Conservation (phyloP, 2,888 invertebrate species). For the Stenodema calcarata region DNA sequence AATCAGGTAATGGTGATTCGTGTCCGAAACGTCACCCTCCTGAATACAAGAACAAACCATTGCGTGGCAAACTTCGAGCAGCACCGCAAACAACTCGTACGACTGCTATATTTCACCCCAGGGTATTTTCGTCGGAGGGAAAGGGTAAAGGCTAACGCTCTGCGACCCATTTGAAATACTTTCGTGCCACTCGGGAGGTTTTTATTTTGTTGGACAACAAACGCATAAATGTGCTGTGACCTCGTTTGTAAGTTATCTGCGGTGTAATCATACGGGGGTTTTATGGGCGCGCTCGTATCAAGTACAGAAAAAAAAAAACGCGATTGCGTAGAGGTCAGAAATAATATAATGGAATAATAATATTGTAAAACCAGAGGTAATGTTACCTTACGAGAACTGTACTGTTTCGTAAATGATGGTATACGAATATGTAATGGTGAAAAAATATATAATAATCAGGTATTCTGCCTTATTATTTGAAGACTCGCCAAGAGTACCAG, state of each 20-base stretch:
- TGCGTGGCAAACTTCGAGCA: not conserved
- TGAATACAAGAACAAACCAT: not conserved
- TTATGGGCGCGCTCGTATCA: not conserved
- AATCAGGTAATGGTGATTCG: not conserved
- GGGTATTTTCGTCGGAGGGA: not conserved
- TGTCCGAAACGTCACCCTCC: not conserved
- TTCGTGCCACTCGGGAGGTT: not conserved
- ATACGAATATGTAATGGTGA: too few relatives aligned
- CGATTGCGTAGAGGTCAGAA: too few relatives aligned
- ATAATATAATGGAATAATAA: too few relatives aligned
- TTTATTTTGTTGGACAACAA: not conserved
- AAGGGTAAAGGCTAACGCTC: not conserved
- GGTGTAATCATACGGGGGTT: not conserved
- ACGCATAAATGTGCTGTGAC: not conserved
- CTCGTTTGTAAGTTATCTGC: not conserved
- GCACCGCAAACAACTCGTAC: not conserved
- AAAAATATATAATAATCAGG: too few relatives aligned
- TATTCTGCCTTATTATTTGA: too few relatives aligned
- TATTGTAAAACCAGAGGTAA: too few relatives aligned
- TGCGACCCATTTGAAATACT: not conserved
- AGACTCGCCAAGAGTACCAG: too few relatives aligned
- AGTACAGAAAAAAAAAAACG: not conserved
- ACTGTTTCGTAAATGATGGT: too few relatives aligned
- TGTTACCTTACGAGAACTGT: too few relatives aligned
- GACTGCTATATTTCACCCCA: not conserved